Evolutionary conservation across 1,140 invertebrate species (phyloP), one percentile per base, ranked within the genome.

Genomic region (Anagrus nilaparvatae): DNA sequence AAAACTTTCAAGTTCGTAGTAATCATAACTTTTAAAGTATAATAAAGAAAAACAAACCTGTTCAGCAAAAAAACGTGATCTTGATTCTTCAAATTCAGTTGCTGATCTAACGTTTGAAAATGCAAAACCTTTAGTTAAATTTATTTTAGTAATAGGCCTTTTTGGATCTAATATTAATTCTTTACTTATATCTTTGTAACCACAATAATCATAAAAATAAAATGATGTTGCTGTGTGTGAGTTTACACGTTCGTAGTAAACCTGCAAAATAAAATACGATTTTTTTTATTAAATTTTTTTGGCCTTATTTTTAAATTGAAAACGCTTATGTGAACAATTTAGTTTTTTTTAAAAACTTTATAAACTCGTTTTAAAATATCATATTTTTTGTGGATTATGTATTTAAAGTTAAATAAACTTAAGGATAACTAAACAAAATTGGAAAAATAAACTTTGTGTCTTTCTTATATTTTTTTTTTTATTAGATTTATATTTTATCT

Each of bases 191-290:
- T 89, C 86, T 44, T 78, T 80, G 36, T 84, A 78, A 1, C 86
- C 86, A 57, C 83, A 87, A 48, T 78, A 78, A 13, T 81, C 76
- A 54, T 81, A 86, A 38, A 83, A 78, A 55, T 89, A 90, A 30
- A 79, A 79, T 5, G 82, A 79, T 3, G 82, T 83, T 0, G 82
- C 77, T 1, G 81, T 80, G 53, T 87, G 81, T 1, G 84, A 82
- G 61, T 89, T 88, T 12, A 89, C 81, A 41, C 86, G 62, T 55
- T 91, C 86, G 56, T 89, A 88, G 59, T 87, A 89, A 0, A 87
- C 82, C 74, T 87, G 73, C 13, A 20, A 4, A 14, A 10, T 19
- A 14, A n/a, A 38, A 27, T 1, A 19, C 25, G 24, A 23, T 28
- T 23, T 27, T 28, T n/a, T 5, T n/a, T n/a, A n/a, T n/a, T n/a